phyloP scores from a whole-genome alignment of 1,140 invertebrate genomes.

The Chymomyza costata region DNA sequence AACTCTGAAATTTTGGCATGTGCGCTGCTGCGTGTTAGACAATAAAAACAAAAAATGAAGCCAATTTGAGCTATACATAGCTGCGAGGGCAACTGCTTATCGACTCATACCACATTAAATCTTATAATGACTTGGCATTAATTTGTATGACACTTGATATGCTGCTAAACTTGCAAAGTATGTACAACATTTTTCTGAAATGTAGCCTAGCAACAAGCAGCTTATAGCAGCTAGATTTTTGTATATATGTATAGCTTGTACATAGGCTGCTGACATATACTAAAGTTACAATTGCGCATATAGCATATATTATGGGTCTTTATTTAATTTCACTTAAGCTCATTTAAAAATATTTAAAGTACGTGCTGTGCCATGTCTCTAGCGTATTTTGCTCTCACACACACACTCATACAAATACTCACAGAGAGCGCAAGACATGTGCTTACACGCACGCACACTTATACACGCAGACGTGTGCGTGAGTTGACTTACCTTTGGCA shows the following conservation, averaged over 20 bases:
- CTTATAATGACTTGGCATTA: too few species aligned
- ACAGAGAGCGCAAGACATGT: background rate
- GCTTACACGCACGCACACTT: too few species aligned
- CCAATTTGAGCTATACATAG: constrained; percentile 5
- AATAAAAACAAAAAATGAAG: too few species aligned
- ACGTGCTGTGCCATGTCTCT: constrained; percentile 63
- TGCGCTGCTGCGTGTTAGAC: too few species aligned
- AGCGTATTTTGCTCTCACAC: constrained; percentile 37
- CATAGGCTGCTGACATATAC: too few species aligned
- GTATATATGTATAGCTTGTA: constrained; percentile 4
- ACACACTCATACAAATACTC: background rate
- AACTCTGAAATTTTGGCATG: too few species aligned
- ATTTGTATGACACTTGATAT: constrained; percentile 8
- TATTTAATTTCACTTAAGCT: constrained; percentile 62
- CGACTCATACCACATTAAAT: too few species aligned
- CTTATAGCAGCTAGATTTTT: constrained; percentile 3
- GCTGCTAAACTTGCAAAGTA: constrained; percentile 4
- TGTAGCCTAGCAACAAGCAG: constrained; percentile 13
- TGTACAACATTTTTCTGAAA: too few species aligned
- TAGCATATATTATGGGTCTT: background rate
- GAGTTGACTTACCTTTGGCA: constrained; percentile 9
- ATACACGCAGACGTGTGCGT: background rate
- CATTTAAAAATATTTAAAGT: constrained; percentile 69
- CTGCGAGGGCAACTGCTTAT: background rate
- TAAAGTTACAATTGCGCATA: constrained; percentile 5